These are phyloP conservation scores for Trissolcus japonicus DNA, from an alignment of 2,888 invertebrate species.

Conservation along the genomic window DNA sequence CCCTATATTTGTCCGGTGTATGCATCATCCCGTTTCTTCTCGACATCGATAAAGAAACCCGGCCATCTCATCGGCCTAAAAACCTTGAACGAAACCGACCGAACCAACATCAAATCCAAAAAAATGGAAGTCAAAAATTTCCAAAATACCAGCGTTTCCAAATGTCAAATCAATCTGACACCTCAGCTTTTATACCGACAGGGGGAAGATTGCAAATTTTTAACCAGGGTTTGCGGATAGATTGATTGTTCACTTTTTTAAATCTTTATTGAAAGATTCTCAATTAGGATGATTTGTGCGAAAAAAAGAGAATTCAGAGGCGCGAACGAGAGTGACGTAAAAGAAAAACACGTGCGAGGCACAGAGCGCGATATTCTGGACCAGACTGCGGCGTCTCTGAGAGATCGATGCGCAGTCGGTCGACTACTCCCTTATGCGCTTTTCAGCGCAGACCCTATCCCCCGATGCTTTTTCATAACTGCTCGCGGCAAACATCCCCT, in stretches of 20 bases:
- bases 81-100: background rate
- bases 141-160: too few relatives aligned
- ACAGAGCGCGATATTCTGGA: conserved; percentile 68
- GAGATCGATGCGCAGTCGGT: conserved; percentile 69
- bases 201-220: too few relatives aligned
- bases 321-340: conserved; percentile 4
- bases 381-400: conserved; percentile 70
- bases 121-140: background rate
- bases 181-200: too few relatives aligned
- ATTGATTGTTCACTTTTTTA: too few relatives aligned
- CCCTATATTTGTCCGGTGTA: conserved; percentile 24
- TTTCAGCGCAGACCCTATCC: conserved; percentile 33
- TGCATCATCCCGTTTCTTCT: conserved; percentile 23
- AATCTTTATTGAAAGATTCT: background rate
- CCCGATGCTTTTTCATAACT: conserved; percentile 31
- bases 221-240: too few relatives aligned
- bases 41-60: background rate
- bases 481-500: conserved; percentile 41
- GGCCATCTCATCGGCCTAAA: background rate
- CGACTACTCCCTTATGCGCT: conserved; percentile 52
- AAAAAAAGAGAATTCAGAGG: conserved; percentile 5
- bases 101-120: conserved; percentile 2
- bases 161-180: too few relatives aligned
- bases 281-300: background rate
- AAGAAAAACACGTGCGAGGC: conserved; percentile 51